Base-by-base conservation (phyloP, 2,888 invertebrate species). In the Crioceris asparagi region DNA sequence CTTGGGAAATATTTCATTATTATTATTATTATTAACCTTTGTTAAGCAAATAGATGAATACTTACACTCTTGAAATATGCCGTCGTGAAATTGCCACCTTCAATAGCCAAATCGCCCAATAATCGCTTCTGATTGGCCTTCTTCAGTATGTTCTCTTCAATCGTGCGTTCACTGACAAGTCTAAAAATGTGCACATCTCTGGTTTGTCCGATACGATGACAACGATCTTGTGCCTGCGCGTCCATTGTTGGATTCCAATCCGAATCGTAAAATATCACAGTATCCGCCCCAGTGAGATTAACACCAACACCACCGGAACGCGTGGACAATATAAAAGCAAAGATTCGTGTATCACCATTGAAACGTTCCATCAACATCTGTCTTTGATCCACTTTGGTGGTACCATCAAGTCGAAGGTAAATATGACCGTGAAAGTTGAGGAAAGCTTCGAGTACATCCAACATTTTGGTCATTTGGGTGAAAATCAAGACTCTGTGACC, bases 171-270 rank as follows among this genome's bases (percentile, higher is more conserved):
- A 60, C 94, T 93, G 41, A 99, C 87, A 53, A 99, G 72, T 44
- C 97, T 85, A 68, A 92, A 97, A 59, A 98, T 96, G 68, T 96
- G 93, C 45, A 99, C 98, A 74, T 98, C 96, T 52, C 96, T 74
- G 12, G 97, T 98, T 71, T 99, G 98, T 0, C 98, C 98, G 63
- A 99, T 98, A 55, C 98, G 79, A 71, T 99, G 98, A 65, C 96
- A 96, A 51, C 94, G 77, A 69, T 91, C 91, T 67, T 90, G 90
- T 46, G 90, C 91, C 64, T 92, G 91, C 43, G 96, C 96, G 71
- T 98, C 98, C 96, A 98, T 97, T 4, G 96, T 97, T 34, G 97
- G 97, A 74, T 97, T 97, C 97, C 96, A 97, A 69, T 97, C 96
- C 44, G 93, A 94, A 71, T 99, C 98, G 67, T 98, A 99, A 71